Base-by-base conservation (phyloP, 2,888 invertebrate genomes). In the Patella depressa region DNA sequence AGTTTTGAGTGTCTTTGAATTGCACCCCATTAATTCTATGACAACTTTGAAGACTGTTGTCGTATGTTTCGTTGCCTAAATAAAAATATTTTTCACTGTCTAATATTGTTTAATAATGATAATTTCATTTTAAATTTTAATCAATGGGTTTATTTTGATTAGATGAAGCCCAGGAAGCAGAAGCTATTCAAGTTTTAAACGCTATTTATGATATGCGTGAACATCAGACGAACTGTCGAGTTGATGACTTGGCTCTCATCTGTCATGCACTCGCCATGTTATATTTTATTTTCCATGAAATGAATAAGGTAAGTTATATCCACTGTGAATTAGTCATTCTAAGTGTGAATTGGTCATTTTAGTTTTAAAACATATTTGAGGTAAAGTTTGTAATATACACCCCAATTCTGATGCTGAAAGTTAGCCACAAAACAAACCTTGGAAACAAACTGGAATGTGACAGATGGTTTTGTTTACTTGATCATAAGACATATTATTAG, bases 161-260 rank as follows among this genome's bases (percentile, higher is more conserved):
- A 91, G 91, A 91, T 84, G 91, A 91, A 78, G 90, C 91, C 3
- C 91, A 91, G 78, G 90, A 91, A 81, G 91, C 91, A 7, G 91
- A 91, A 76, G 91, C 90, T 11, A 83, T 90, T 14, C 90, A 91
- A 80, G 91, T 91, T 12, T 82, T 91, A 72, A 91, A 90, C 78
- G 87, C 91, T 17, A 88, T 91, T 69, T 89, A 88, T 77, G 90
- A 90, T 78, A 88, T 91, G 81, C 74, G 89, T 69, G 90, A 90
- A 82, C 88, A 91, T 70, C 88, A 90, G 81, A 77, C 84, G 7
- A 87, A 85, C 78, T 79, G 86, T 65, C 81, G 83, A 19, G 81
- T 87, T 34, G 85, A 88, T 78, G 87, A 88, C 74, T 81, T 89
- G 81, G 89, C 89, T 19, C 85, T 85, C 34, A 86, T 89, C 24